Conservation (phyloP, 1,140 invertebrate species). For the Archegozetes longisetosus region DNA sequence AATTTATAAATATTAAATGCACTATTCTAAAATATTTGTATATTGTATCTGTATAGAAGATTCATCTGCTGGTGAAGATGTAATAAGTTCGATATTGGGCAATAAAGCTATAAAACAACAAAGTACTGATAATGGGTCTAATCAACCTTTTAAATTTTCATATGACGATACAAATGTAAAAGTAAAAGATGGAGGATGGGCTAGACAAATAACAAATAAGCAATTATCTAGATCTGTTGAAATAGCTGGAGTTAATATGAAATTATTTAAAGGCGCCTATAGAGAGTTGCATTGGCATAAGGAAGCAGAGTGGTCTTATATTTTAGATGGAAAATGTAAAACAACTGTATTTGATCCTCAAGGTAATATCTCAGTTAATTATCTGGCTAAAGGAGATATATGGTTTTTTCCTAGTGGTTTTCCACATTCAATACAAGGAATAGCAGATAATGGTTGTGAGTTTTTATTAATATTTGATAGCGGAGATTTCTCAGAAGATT, state of each 20-base stretch:
- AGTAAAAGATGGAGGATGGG: background rate
- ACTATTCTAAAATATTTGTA: too few relatives aligned
- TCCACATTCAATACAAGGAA: background rate
- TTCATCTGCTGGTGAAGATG: too few relatives aligned
- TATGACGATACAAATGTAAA: background rate
- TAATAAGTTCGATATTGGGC: too few relatives aligned
- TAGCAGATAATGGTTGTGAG: background rate
- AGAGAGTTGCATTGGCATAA: background rate
- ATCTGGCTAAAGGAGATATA: background rate
- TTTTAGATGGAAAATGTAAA: background rate
- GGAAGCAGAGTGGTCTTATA: background rate
- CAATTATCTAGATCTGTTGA: background rate
- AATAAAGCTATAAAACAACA: too few relatives aligned
- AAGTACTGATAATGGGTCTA: background rate
- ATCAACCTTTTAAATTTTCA: background rate
- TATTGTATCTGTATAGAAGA: too few relatives aligned
- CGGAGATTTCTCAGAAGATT: background rate
- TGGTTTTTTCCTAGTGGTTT: background rate
- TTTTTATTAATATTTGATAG: background rate
- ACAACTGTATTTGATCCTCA: background rate
- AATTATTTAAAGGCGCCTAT: background rate
- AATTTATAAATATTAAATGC: too few relatives aligned
- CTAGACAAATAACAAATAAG: background rate
- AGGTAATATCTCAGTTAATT: background rate
- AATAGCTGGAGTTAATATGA: background rate